Percentiles rank a stretch among this genome's conserved stretches.
Evolutionary conservation across 2,113 vertebrate genomes (phyloP).

Genomic region (Labeo catla): DNA sequence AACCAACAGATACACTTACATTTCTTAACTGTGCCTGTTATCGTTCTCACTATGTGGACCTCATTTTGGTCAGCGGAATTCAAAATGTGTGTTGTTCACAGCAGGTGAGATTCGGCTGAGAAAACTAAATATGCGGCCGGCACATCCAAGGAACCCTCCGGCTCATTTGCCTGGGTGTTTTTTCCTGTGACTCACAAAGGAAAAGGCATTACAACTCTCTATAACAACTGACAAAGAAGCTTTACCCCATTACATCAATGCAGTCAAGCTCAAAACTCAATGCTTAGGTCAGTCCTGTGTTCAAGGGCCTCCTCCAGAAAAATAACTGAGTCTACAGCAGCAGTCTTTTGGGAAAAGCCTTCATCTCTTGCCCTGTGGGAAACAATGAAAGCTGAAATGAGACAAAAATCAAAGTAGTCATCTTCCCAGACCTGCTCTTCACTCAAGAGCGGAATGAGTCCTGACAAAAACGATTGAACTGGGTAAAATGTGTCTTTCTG

Average conservation of each 20-base stretch:
- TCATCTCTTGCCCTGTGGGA: conserved; percentile 52
- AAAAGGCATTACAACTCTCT: neutral
- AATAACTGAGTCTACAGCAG: conserved; percentile 44
- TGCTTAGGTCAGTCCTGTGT: conserved; percentile 41
- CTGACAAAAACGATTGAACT: conserved; percentile 41
- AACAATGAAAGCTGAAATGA: conserved; percentile 55
- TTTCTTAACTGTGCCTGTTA: conserved; percentile 7
- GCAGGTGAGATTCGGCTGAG: neutral
- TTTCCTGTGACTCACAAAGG: neutral
- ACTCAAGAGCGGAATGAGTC: conserved; percentile 43
- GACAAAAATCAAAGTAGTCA: conserved; percentile 58
- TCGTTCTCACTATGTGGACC: neutral
- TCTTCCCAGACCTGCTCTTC: conserved; percentile 48
- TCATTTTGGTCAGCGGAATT: conserved; percentile 7
- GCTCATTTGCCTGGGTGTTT: conserved; percentile 9
- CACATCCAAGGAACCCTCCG: neutral
- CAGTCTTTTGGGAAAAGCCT: conserved; percentile 52
- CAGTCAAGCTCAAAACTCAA: conserved; percentile 1
- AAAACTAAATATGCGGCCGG: neutral
- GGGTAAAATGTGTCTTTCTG: conserved; percentile 5
- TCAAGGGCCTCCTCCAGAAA: conserved; percentile 46
- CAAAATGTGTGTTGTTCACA: neutral
- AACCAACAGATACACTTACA: neutral
- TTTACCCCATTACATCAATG: conserved; percentile 32
- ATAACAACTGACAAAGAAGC: conserved; percentile 20